Base-by-base conservation (phyloP, 2,888 invertebrate genomes). In the Nysson spinosus region DNA sequence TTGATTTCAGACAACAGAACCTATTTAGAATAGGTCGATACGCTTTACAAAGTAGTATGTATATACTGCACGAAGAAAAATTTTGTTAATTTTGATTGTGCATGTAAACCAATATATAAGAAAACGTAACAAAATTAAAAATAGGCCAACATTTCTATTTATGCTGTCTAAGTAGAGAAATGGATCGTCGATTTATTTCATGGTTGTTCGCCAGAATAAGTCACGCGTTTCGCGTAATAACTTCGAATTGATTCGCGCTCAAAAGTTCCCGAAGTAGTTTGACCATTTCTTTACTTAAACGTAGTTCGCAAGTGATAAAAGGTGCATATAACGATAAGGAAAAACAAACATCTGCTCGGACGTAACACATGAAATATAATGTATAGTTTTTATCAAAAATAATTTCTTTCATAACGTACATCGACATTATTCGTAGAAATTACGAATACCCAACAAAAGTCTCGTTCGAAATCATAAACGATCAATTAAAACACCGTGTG, bases 1-100 rank as follows among this genome's bases (percentile, higher is more conserved):
- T 83, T 67, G 74, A 85, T 80, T 77, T 77, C 65, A 74, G 79
- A 75, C 78, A 84, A 85, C 83, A 82, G 73, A 79, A 77, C 79
- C 81, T 82, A 84, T 82, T 76, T 74, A 70, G 42, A 78, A 81
- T 83, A 83, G 80, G 80, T 79, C 71, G 44, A 78, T 80, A 83
- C 77, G 77, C 75, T 75, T 79, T 78, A 77, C 67, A 79, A 83
- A 82, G 74, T 78, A 80, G 77, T 70, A 52, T 67, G 67, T 69
- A 68, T 74, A 62, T 77, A 69, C 60, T 55, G 65, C 68, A 68
- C 61, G 62, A 80, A 71, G 72, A 77, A 56, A 62, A 80, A 75
- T 74, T 74, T 72, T 62, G 65, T 67, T 52, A 73, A 78, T 76
- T 64, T 70, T 71, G 64, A 67, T 73, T 60, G 34, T 54, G 58